A percentile compares a stretch with the other conserved stretches of the same genome.
These are phyloP conservation scores for Drosophila maculinotata DNA, from an alignment of 2,888 invertebrate genomes.

Conservation along the genomic window DNA sequence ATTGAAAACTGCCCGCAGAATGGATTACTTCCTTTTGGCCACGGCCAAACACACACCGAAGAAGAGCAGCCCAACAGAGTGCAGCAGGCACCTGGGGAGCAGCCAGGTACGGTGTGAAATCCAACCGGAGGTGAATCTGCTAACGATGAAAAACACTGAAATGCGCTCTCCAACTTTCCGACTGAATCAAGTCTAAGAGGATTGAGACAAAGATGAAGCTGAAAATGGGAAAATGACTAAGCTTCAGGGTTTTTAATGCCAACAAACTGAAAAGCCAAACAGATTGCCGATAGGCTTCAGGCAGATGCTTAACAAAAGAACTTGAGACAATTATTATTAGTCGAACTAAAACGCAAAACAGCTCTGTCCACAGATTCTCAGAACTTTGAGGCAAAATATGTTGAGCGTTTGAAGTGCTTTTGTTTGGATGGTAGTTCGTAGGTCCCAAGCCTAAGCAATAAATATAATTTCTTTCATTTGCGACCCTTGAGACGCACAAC, in stretches of 20 bases:
- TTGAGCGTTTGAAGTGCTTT: constrained; percentile 14
- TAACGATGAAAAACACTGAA: constrained; percentile 18
- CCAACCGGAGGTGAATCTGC: constrained; percentile 49
- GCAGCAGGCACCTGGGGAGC: constrained; percentile 26
- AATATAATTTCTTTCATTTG: constrained; percentile 56
- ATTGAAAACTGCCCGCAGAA: constrained; percentile 79
- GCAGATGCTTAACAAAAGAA: constrained; percentile 1
- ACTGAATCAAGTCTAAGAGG: constrained; percentile 33
- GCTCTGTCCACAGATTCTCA: constrained; percentile 6
- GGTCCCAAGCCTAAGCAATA: constrained; percentile 40
- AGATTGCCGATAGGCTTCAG: background rate
- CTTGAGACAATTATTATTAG: background rate
- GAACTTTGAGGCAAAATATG: constrained; percentile 7
- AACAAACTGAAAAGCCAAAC: constrained; percentile 3
- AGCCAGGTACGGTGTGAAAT: constrained; percentile 19
- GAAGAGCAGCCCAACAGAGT: constrained; percentile 1
- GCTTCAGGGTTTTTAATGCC: constrained; percentile 5
- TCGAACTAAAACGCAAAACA: background rate
- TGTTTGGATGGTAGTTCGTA: constrained; percentile 4
- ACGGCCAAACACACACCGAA: background rate
- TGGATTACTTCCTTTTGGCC: constrained; percentile 76
- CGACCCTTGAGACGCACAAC: constrained; percentile 45
- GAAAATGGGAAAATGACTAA: constrained; percentile 2
- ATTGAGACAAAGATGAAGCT: constrained; percentile 18
- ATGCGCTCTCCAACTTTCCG: constrained; percentile 25